These are phyloP conservation scores for Allolobophora icterica DNA, from an alignment of 2,888 invertebrate species.

Conservation along the genomic window DNA sequence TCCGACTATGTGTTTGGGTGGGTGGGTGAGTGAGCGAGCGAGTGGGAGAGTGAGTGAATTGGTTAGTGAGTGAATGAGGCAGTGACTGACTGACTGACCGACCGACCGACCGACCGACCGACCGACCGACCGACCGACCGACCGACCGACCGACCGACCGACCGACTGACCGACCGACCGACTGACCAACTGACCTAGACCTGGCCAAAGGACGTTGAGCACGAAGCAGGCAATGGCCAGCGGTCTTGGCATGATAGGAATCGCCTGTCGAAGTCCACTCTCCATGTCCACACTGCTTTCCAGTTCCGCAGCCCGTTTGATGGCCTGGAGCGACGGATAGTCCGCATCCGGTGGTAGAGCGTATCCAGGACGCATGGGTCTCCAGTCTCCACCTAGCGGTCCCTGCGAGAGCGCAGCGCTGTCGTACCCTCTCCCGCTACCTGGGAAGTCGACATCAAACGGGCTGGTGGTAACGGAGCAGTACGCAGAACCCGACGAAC, in stretches of 20 bases:
- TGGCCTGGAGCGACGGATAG: neutral
- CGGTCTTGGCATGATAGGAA: constrained; percentile 57
- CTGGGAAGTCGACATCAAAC: neutral
- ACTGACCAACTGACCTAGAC: constrained; percentile 54
- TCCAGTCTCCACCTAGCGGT: neutral
- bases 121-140: too few species aligned
- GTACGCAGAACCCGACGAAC: neutral
- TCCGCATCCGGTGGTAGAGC: neutral
- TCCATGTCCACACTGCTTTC: neutral
- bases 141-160: too few species aligned
- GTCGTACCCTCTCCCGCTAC: neutral
- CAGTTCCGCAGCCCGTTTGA: neutral
- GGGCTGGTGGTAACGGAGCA: too few species aligned
- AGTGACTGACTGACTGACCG: too few species aligned
- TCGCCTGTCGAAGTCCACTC: constrained; percentile 38
- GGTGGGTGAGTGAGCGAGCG: too few species aligned
- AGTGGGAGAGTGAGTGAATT: too few species aligned
- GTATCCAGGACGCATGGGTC: neutral
- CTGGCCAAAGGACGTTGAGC: constrained; percentile 57
- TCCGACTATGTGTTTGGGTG: too few species aligned
- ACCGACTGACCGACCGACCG: neutral
- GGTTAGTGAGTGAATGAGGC: too few species aligned
- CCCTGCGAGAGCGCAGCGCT: neutral
- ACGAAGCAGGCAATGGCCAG: constrained; percentile 56
- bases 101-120: too few species aligned